A percentile compares a stretch with the other conserved stretches of the same genome.
Evolutionary conservation across 2,113 vertebrate species (phyloP).

Genomic region (Genyomyrus donnyi): DNA sequence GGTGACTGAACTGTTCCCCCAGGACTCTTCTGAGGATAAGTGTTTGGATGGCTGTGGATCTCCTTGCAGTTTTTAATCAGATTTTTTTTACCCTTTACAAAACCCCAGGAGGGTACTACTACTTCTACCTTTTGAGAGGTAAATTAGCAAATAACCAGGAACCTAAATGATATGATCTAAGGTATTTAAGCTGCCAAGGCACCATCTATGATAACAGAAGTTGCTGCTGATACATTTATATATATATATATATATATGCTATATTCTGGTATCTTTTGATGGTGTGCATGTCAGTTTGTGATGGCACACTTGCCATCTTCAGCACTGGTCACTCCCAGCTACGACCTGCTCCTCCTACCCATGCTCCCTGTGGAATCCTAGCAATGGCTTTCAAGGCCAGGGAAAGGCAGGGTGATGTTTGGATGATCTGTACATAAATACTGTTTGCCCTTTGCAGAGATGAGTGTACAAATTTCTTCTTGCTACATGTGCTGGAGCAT

Average conservation of each 20-base stretch:
- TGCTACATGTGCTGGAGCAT: neutral
- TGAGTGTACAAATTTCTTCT: neutral
- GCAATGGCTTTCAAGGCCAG: neutral
- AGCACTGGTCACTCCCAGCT: neutral
- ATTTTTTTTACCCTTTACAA: neutral
- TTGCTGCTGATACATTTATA: neutral
- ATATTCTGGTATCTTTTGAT: neutral
- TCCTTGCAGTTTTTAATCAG: neutral
- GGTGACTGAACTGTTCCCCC: neutral
- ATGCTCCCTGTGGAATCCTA: neutral
- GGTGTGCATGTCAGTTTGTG: neutral
- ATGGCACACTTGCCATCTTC: neutral
- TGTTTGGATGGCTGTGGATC: neutral
- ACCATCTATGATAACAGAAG: neutral
- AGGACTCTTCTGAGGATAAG: neutral
- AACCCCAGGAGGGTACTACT: neutral
- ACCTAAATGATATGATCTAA: neutral
- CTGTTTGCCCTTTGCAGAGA: neutral
- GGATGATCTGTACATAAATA: neutral
- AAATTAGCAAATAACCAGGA: neutral
- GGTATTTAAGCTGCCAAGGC: neutral
- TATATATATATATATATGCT: too few relatives aligned
- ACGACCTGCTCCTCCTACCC: neutral
- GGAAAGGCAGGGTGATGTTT: neutral
- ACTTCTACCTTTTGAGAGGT: neutral